These are phyloP conservation scores for Panagrolaimus sp. DNA, from an alignment of 1,140 invertebrate genomes.

Conservation along the genomic window DNA sequence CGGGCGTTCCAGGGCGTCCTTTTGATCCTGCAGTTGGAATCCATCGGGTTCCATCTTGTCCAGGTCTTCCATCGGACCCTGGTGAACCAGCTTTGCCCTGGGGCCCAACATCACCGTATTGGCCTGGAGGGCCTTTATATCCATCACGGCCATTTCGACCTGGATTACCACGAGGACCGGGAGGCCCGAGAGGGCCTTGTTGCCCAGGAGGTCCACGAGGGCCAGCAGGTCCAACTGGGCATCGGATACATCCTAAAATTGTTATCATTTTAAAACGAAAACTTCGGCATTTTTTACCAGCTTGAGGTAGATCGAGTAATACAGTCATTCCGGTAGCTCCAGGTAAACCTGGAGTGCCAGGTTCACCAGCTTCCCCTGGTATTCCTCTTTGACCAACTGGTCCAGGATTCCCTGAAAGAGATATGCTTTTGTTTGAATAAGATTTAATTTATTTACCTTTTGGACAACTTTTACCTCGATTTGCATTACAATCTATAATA, in stretches of 20 bases:
- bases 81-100: background rate
- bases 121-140: slow-evolving; percentile 9
- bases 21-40: slow-evolving; percentile 13
- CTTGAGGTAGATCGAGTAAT: background rate
- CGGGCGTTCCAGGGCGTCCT: slow-evolving; percentile 19
- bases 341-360: background rate
- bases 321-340: background rate
- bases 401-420: no score
- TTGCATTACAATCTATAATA: background rate
- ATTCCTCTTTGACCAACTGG: no score
- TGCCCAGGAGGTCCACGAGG: slow-evolving; percentile 21
- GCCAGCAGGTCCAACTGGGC: slow-evolving; percentile 15
- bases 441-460: no score
- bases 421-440: no score
- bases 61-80: slow-evolving; percentile 14
- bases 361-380: background rate
- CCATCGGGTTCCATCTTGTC: slow-evolving; percentile 18
- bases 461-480: background rate
- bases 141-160: slow-evolving; percentile 13
- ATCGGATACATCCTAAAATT: slow-evolving; percentile 10
- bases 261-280: background rate
- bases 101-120: slow-evolving; percentile 13
- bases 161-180: background rate
- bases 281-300: background rate
- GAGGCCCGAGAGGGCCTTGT: slow-evolving; percentile 15